Percentiles rank a stretch among this genome's conserved stretches.
These are phyloP conservation scores for Drosophila nebulosa DNA, from an alignment of 1,140 invertebrate genomes.

Conservation along the genomic window DNA sequence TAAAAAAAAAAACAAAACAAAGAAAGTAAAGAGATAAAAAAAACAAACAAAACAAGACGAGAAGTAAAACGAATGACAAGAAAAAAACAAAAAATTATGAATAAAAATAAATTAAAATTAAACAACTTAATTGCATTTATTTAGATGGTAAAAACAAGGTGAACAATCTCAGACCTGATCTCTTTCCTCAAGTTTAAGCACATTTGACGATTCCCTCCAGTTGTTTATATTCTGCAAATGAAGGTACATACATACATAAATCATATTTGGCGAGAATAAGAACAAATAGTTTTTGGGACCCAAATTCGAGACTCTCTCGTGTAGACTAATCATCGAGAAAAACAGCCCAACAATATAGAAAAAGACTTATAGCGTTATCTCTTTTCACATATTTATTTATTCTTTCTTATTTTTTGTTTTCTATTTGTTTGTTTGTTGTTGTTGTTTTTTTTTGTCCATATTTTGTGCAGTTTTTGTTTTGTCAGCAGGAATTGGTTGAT, in stretches of 20 bases:
- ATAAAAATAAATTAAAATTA: constrained; percentile 72
- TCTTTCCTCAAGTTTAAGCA: no score
- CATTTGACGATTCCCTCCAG: no score
- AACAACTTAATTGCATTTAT: constrained; percentile 52
- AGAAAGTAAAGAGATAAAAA: constrained; percentile 6
- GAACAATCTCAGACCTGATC: no score
- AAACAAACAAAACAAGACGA: neutral
- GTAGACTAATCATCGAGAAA: neutral
- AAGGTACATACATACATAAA: no score
- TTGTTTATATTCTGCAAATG: no score
- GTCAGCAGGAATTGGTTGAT: constrained; percentile 33
- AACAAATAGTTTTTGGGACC: no score
- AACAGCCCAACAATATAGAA: neutral
- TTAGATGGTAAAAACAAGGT: constrained; percentile 13
- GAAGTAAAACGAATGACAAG: neutral
- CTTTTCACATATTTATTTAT: constrained; percentile 47
- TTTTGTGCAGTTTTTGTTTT: constrained; percentile 43
- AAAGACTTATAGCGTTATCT: neutral
- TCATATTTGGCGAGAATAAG: no score
- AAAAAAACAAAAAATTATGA: constrained; percentile 53
- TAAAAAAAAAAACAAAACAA: constrained; percentile 38
- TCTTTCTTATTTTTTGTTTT: constrained; percentile 1
- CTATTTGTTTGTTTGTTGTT: constrained; percentile 6
- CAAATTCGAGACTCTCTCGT: no score
- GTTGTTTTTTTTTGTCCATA: constrained; percentile 22